phyloP scores from a whole-genome alignment of 2,797 vertebrate genomes.

The Sorex maritimensis region DNA sequence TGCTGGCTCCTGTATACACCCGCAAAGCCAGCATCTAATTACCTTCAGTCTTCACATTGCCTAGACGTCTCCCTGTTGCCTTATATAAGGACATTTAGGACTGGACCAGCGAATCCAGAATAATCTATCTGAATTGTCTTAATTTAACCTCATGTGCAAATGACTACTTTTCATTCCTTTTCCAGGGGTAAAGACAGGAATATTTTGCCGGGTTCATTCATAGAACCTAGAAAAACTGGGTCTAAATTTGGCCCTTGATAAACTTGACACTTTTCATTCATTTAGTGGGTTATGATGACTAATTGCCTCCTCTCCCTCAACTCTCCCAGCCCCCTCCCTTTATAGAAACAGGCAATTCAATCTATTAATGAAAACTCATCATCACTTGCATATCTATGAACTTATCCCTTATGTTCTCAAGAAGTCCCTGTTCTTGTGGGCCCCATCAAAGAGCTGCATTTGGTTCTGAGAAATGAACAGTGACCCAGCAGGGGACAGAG shows the following conservation, averaged over 20 bases:
- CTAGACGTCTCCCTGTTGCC: neutral
- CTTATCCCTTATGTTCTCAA: conserved; percentile 23
- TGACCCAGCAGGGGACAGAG: neutral
- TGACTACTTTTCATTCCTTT: neutral
- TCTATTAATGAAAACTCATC: conserved; percentile 37
- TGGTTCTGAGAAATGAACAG: neutral
- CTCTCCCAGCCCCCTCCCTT: neutral
- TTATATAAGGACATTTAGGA: neutral
- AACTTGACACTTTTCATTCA: neutral
- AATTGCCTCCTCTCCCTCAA: too few relatives aligned
- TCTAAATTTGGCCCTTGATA: neutral
- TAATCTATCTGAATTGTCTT: neutral
- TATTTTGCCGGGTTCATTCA: neutral
- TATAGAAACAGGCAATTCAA: conserved; percentile 38
- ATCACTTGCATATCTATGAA: conserved; percentile 38
- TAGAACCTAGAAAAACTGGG: neutral
- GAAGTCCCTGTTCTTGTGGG: conserved; percentile 58
- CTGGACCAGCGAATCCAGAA: neutral
- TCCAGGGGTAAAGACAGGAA: neutral
- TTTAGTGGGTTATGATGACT: neutral
- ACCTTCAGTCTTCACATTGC: neutral
- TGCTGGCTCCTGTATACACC: neutral
- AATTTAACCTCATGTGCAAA: neutral
- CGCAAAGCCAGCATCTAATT: neutral
- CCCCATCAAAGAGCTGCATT: conserved; percentile 41